Conservation (phyloP, 1,140 invertebrate species). For the Drosophila insularis region DNA sequence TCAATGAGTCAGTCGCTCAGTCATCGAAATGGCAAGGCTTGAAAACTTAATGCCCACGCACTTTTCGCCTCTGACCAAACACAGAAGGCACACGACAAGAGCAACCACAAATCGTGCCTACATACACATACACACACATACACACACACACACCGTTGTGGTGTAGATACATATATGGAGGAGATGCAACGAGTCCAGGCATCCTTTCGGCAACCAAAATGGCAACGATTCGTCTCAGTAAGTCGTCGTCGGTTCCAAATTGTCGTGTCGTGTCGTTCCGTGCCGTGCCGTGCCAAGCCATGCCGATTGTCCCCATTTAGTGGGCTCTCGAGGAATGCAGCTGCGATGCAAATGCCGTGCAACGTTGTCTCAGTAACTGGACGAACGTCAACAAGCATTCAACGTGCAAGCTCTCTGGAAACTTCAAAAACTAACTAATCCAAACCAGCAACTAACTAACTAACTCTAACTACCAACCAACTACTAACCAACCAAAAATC, state of each 20-base stretch:
- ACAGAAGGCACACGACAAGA: not conserved
- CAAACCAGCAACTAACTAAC: constrained; percentile 3
- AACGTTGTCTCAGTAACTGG: constrained; percentile 62
- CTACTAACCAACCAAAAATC: no score
- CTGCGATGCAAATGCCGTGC: constrained; percentile 63
- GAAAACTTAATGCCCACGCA: not conserved
- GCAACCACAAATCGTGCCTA: constrained; percentile 2
- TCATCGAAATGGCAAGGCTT: not conserved
- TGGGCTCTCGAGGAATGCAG: constrained; percentile 47
- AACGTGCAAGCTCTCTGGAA: constrained; percentile 49
- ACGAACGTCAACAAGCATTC: constrained; percentile 73
- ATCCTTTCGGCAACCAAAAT: constrained; percentile 35
- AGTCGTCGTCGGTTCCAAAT: not conserved
- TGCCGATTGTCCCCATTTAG: constrained; percentile 3
- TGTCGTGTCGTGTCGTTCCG: not conserved
- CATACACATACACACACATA: no score
- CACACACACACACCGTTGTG: no score
- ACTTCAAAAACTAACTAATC: not conserved
- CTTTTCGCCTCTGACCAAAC: constrained; percentile 5
- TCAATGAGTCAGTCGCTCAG: not conserved
- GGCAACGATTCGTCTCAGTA: no score
- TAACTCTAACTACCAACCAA: constrained; percentile 15
- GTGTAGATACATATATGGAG: no score
- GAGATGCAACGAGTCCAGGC: not conserved
- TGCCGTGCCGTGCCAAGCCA: no score